Evolutionary conservation across 2,888 invertebrate genomes (phyloP).

Genomic region (Limnephilus lunatus): DNA sequence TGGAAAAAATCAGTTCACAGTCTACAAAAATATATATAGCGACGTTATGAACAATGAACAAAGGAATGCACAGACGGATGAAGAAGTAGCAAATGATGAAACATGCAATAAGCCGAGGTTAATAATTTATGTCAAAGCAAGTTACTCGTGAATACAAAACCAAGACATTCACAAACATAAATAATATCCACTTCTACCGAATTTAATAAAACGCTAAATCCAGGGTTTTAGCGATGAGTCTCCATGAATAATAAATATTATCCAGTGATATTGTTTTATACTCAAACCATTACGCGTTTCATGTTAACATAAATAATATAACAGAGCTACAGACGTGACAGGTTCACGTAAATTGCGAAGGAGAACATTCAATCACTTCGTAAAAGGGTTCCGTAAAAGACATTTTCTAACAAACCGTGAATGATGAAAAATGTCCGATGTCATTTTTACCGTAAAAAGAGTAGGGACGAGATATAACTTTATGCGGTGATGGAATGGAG

Average conservation of each 20-base stretch:
- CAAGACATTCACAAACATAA: not conserved
- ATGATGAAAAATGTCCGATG: not conserved
- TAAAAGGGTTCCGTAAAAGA: not conserved
- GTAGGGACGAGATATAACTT: not conserved
- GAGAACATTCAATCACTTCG: not conserved
- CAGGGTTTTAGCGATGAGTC: not conserved
- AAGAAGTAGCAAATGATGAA: not conserved
- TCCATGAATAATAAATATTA: not conserved
- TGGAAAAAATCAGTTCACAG: not conserved
- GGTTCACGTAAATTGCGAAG: not conserved
- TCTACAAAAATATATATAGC: not conserved
- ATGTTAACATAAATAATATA: not conserved
- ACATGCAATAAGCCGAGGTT: not conserved
- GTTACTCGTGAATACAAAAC: not conserved
- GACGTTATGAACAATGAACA: not conserved
- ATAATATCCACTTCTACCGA: not conserved
- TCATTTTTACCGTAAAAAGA: conserved; percentile 2
- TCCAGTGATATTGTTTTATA: not conserved
- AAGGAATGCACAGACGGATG: not conserved
- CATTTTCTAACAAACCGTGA: not conserved
- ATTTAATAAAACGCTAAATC: not conserved
- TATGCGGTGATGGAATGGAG: not conserved
- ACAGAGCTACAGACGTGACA: not conserved
- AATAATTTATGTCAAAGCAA: not conserved
- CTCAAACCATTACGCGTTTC: not conserved